phyloP scores from a whole-genome alignment of 2,888 invertebrate genomes.

The Nasonia oneida region DNA sequence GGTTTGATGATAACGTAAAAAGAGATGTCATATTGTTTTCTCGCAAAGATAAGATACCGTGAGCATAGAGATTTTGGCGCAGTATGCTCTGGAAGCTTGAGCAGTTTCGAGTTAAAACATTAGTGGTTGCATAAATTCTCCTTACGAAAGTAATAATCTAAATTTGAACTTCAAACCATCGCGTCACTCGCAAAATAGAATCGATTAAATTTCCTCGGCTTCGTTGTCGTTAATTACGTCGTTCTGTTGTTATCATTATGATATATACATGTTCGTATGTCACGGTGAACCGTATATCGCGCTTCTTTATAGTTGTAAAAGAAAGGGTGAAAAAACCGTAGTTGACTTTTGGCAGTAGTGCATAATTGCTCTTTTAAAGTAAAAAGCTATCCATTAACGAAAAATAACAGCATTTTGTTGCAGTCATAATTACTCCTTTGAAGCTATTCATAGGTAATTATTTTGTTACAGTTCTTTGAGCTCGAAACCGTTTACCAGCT shows the following conservation, averaged over 20 bases:
- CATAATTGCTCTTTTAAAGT: not conserved
- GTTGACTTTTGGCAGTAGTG: not conserved
- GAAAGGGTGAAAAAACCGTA: not conserved
- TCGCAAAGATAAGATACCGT: constrained; percentile 41
- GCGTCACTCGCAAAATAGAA: not conserved
- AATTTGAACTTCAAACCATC: not conserved
- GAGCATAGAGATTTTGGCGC: constrained; percentile 31
- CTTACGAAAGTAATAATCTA: not conserved
- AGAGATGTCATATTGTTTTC: constrained; percentile 24
- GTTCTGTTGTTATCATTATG: not conserved
- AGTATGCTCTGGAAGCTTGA: constrained; percentile 3
- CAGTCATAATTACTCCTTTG: not conserved
- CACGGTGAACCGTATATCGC: not conserved
- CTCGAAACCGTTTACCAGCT: not conserved
- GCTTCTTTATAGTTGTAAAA: not conserved
- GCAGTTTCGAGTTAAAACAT: constrained; percentile 2
- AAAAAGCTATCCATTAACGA: not conserved
- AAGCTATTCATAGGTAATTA: not conserved
- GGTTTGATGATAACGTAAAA: constrained; percentile 29
- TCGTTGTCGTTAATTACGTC: not conserved
- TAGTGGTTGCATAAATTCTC: constrained; percentile 13
- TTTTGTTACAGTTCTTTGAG: not conserved
- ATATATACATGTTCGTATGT: not conserved
- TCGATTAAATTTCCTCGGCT: not conserved
- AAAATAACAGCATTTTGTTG: not conserved